Evolutionary conservation across 1,140 invertebrate genomes (phyloP), one percentile per base, ranked within the genome.

Genomic region (Sycophila sp.): DNA sequence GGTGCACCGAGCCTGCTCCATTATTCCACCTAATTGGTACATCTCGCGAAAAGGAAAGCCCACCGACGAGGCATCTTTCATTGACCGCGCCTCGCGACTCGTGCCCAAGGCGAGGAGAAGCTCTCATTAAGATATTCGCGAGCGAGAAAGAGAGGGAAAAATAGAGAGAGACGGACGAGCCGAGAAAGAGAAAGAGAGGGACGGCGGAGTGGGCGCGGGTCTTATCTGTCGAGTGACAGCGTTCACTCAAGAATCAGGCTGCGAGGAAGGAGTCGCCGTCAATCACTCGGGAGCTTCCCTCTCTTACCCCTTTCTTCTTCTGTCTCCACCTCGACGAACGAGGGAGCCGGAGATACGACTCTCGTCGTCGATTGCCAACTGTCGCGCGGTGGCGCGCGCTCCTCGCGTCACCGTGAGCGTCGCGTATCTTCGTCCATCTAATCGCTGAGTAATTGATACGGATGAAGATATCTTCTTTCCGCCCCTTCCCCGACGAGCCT

Each of bases 361-460:
- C 70, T 69, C 47, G 45, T 6, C 15, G 40, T 70, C 45, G 30
- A 42, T 38, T 32, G 38, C 17, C 36, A 53, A 67, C 65, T 58
- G 53, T 36, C 65, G 63, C 24, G 28, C n/a, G 45, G n/a, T 17
- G 22, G 38, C 19, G 38, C 45, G 58, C n/a, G n/a, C n/a, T 60
- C 38, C 49, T 22, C 45, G 49, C 38, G 36, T 65, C 49, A 55
- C 47, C 42, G 4, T 6, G 34, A 65, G 17, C 70, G n/a, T n/a
- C 24, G 64, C 78, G 79, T 86, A 86, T 86, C 84, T 85, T 79
- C 77, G 78, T 82, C 79, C 81, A 86, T 86, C 84, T 86, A 86
- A 86, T 86, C 85, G 81, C 80, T 77, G 83, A 86, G 84, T 86
- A 86, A 86, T 86, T 86, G 84, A 86, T 86, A 85, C 84, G 81